Percentiles rank a stretch among this genome's conserved stretches.
Evolutionary conservation across 2,888 invertebrate genomes (phyloP).

Genomic region (Amphipyra tragopoginis): DNA sequence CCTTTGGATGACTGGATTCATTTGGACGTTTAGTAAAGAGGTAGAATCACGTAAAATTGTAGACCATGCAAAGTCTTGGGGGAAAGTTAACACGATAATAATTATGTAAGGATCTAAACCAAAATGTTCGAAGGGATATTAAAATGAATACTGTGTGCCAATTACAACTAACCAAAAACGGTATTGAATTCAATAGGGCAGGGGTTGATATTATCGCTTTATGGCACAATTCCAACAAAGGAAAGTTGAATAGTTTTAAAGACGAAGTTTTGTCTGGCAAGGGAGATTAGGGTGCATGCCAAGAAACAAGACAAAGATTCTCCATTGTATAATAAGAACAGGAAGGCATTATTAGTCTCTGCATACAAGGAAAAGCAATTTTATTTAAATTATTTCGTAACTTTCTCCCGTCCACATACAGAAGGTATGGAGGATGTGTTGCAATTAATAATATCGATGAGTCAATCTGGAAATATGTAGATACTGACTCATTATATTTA

Average conservation of each 20-base stretch:
- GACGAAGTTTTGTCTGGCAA: constrained; percentile 25
- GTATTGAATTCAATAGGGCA: constrained; percentile 4
- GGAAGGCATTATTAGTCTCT: background rate
- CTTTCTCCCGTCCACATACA: constrained; percentile 6
- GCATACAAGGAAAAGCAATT: background rate
- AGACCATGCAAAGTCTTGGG: too few relatives aligned
- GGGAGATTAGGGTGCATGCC: constrained; percentile 17
- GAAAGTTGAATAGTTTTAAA: constrained; percentile 2
- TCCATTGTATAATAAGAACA: background rate
- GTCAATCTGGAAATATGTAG: constrained; percentile 21
- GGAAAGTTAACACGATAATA: too few relatives aligned
- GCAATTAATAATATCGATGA: constrained; percentile 42
- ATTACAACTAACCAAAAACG: constrained; percentile 5
- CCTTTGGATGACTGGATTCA: too few relatives aligned
- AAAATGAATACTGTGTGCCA: background rate
- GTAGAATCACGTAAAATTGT: too few relatives aligned
- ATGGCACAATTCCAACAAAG: constrained; percentile 34
- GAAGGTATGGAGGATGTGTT: constrained; percentile 27
- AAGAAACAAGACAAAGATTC: constrained; percentile 14
- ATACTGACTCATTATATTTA: constrained; percentile 19
- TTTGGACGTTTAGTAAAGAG: too few relatives aligned
- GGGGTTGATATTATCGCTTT: background rate
- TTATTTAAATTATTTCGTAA: background rate
- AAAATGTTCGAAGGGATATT: background rate
- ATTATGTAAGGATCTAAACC: background rate